phyloP scores from a whole-genome alignment of 2,797 vertebrate genomes.

The Manis javanica region DNA sequence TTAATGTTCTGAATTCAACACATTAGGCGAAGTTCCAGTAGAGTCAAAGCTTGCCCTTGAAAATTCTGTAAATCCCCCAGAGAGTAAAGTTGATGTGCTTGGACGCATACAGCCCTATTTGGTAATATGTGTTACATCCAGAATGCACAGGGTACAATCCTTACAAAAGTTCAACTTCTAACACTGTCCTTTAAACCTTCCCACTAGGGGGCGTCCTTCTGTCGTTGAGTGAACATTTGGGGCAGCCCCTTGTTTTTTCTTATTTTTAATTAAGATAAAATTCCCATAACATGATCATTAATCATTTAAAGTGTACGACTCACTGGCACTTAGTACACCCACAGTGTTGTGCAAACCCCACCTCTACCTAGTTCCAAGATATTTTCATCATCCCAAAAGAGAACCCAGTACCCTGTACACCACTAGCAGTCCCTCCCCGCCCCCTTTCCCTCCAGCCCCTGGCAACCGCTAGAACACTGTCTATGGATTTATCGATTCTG shows the following conservation, averaged over 20 bases:
- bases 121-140: not conserved
- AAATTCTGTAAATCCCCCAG: not conserved
- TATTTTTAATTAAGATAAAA: not conserved
- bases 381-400: not conserved
- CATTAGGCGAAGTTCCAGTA: not conserved
- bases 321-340: not conserved
- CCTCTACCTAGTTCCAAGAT: not conserved
- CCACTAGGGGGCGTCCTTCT: not conserved
- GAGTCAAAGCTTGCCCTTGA: not conserved
- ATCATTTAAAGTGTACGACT: not conserved
- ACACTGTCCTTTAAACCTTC: not conserved
- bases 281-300: not conserved
- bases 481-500: not conserved
- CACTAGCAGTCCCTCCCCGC: not conserved
- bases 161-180: not conserved
- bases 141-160: not conserved
- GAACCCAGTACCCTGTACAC: not conserved
- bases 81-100: not conserved
- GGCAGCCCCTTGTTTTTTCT: not conserved
- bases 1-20: not conserved
- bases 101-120: not conserved
- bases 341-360: no score
- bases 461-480: not conserved
- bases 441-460: fast-evolving
- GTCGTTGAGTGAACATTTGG: not conserved